Conservation (phyloP, 2,888 invertebrate genomes). For the Erebia aethiops region DNA sequence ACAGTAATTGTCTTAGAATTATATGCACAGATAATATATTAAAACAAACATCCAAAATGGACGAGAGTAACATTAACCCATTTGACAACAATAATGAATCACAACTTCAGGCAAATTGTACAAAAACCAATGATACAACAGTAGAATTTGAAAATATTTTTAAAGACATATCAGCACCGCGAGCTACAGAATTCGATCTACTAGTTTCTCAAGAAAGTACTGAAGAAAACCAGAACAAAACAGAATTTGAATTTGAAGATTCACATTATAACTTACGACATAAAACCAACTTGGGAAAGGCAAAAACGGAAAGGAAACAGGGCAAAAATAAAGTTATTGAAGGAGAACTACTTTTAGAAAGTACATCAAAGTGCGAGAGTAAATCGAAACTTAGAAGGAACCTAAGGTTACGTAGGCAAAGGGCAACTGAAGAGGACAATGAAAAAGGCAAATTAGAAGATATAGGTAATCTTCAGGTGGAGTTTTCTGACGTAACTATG, state of each 20-base stretch:
- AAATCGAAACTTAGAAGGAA: constrained; percentile 52
- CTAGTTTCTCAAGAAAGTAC: constrained; percentile 51
- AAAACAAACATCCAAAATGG: neutral
- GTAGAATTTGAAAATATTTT: constrained; percentile 72
- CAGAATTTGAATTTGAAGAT: constrained; percentile 40
- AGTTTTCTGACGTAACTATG: constrained; percentile 70
- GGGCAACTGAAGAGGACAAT: constrained; percentile 48
- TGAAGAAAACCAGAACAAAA: constrained; percentile 27
- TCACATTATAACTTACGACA: constrained; percentile 64
- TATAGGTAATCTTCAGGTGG: constrained; percentile 66
- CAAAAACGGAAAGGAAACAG: constrained; percentile 36
- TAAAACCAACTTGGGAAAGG: constrained; percentile 40
- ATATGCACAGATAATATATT: neutral
- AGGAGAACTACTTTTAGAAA: constrained; percentile 49
- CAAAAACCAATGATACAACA: constrained; percentile 55
- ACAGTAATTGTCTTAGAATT: constrained; percentile 1
- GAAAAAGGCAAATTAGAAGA: constrained; percentile 60
- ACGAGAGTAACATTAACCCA: neutral
- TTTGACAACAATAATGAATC: constrained; percentile 6
- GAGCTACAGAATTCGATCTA: constrained; percentile 69
- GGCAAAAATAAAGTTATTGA: constrained; percentile 39
- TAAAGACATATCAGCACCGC: constrained; percentile 61
- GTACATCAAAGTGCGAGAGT: constrained; percentile 52
- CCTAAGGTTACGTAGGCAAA: constrained; percentile 55
- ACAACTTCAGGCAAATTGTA: constrained; percentile 34